These are phyloP conservation scores for Melipona quadrifasciata DNA, from an alignment of 1,140 invertebrate genomes.

Conservation along the genomic window DNA sequence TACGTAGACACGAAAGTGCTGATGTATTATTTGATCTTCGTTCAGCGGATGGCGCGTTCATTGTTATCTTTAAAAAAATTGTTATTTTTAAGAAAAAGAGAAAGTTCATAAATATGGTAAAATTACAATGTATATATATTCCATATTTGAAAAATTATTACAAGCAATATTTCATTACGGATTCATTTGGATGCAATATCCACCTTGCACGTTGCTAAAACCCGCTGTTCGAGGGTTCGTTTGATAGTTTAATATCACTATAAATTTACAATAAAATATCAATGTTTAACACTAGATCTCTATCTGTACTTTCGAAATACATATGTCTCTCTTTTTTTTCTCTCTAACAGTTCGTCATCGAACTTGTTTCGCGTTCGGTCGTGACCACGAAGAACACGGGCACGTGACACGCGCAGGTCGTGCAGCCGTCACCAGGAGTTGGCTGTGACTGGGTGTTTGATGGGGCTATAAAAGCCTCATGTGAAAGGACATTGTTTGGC, in stretches of 20 bases:
- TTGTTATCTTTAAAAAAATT: too few relatives aligned
- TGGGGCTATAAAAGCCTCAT: slow-evolving; percentile 80
- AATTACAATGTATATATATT: too few relatives aligned
- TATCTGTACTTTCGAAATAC: background rate
- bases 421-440: slow-evolving; percentile 60
- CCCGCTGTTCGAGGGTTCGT: too few relatives aligned
- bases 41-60: too few relatives aligned
- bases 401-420: slow-evolving; percentile 32
- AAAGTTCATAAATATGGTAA: too few relatives aligned
- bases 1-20: rapidly evolving
- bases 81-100: too few relatives aligned
- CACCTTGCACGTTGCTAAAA: too few relatives aligned
- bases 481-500: slow-evolving; percentile 81
- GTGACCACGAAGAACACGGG: background rate
- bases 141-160: too few relatives aligned
- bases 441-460: slow-evolving; percentile 57
- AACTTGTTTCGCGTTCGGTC: background rate
- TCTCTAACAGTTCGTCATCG: too few relatives aligned
- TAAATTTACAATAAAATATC: background rate
- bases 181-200: too few relatives aligned
- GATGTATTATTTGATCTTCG: background rate
- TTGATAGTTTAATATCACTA: background rate
- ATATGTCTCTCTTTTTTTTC: too few relatives aligned
- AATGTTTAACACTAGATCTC: background rate
- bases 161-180: too few relatives aligned